Conservation (phyloP, 2,888 invertebrate species). For the Tiliacea citrago region DNA sequence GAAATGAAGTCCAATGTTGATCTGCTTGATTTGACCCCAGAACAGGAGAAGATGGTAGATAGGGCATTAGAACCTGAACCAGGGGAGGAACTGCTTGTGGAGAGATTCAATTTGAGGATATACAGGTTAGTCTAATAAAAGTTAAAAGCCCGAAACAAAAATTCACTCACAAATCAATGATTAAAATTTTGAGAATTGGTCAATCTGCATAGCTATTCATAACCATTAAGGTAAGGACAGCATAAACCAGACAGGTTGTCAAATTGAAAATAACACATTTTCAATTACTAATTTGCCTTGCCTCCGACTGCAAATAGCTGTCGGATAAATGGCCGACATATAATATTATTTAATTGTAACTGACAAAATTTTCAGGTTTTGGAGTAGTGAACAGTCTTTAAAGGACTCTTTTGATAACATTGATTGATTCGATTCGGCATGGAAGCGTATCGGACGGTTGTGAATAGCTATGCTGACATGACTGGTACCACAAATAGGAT, state of each 20-base stretch:
- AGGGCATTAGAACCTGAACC: constrained; percentile 91
- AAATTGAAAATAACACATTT: background rate
- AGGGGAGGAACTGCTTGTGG: constrained; percentile 91
- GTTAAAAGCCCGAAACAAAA: background rate
- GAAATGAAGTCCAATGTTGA: constrained; percentile 83
- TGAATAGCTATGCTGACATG: background rate
- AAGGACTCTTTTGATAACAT: background rate
- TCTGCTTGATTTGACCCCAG: constrained; percentile 92
- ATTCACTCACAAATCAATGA: background rate
- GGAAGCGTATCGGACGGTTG: background rate
- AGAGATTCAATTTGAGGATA: constrained; percentile 88
- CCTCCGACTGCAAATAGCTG: background rate
- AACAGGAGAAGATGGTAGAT: constrained; percentile 91
- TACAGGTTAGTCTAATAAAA: constrained; percentile 76
- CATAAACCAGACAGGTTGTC: background rate
- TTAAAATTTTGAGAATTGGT: background rate
- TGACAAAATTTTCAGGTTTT: background rate
- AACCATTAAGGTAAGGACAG: background rate
- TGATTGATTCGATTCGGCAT: background rate
- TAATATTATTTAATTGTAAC: background rate
- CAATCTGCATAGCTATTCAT: background rate
- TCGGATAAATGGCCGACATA: background rate
- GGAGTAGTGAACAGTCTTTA: background rate
- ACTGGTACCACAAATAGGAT: background rate
- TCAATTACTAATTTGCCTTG: background rate